phyloP scores from a whole-genome alignment of 35 echinoderm and acorn worm genomes.

The Chiridota heheva region DNA sequence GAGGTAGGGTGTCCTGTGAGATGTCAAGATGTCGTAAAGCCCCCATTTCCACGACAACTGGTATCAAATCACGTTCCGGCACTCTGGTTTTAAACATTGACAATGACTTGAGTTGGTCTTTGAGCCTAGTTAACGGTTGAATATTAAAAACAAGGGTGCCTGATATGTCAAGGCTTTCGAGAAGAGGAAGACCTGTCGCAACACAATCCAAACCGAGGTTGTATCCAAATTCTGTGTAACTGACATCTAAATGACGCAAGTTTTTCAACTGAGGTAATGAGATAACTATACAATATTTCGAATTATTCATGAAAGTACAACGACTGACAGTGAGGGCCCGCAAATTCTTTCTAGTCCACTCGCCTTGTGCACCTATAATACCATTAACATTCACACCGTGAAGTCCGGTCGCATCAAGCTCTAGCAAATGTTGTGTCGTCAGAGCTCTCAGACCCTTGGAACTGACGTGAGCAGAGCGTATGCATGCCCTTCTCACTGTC shows the following conservation, averaged over 20 bases:
- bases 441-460: slow-evolving; percentile 79
- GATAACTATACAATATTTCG: slow-evolving; percentile 99
- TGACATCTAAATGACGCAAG: slow-evolving; percentile 88
- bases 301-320: slow-evolving; percentile 90
- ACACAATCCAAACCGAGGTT: slow-evolving; percentile 89
- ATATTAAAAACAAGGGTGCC: slow-evolving; percentile 87
- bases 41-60: slow-evolving; percentile 58
- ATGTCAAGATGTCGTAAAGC: slow-evolving; percentile 79
- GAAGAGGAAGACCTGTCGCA: slow-evolving; percentile 60
- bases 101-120: slow-evolving; percentile 74
- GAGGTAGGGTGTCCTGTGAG: slow-evolving; percentile 75
- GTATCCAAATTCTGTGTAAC: slow-evolving; percentile 97
- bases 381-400: slow-evolving; percentile 88
- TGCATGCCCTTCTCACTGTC: slow-evolving; percentile 63
- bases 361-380: slow-evolving; percentile 91
- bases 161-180: slow-evolving; percentile 95
- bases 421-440: slow-evolving; percentile 71
- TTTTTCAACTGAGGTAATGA: slow-evolving; percentile 84
- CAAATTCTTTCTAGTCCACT: slow-evolving; percentile 91
- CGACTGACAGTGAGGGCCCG: slow-evolving; percentile 83
- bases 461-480: slow-evolving; percentile 59
- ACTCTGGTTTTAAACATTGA: slow-evolving; percentile 92
- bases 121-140: slow-evolving; percentile 64
- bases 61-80: slow-evolving; percentile 84
- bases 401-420: slow-evolving; percentile 85